Conservation (phyloP, 2,113 vertebrate genomes). For the Tautogolabrus adspersus region DNA sequence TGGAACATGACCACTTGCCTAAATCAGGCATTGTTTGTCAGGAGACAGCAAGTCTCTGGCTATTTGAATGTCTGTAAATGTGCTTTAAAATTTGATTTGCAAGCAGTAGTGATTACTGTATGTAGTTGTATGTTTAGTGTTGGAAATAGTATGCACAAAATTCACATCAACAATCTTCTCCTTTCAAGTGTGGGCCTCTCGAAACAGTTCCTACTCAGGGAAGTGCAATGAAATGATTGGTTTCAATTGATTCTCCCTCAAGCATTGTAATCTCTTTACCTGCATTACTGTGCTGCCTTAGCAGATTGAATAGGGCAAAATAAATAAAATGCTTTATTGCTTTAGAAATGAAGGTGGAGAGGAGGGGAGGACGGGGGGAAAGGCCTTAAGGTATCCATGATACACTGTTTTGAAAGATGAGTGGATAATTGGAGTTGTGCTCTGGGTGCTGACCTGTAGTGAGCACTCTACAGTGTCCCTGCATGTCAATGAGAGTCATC, state of each 20-base stretch:
- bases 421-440: conserved; percentile 72
- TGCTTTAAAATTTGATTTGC: conserved; percentile 24
- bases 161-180: conserved; percentile 37
- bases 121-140: conserved; percentile 11
- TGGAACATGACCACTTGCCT: conserved; percentile 7
- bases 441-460: conserved; percentile 24
- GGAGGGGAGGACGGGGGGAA: conserved; percentile 13
- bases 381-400: conserved; percentile 64
- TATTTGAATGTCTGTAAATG: conserved; percentile 27
- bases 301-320: conserved; percentile 74
- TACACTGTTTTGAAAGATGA: conserved; percentile 63
- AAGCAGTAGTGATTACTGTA: conserved; percentile 8
- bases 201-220: conserved; percentile 53
- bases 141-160: conserved; percentile 6
- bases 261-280: conserved; percentile 81
- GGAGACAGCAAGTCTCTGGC: conserved; percentile 9
- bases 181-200: conserved; percentile 55
- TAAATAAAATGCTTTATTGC: conserved; percentile 79
- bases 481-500: conserved; percentile 55
- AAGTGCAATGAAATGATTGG: conserved; percentile 68
- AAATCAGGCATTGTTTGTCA: not conserved
- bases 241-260: conserved; percentile 76
- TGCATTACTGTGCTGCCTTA: conserved; percentile 64
- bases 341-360: conserved; percentile 64
- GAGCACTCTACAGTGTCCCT: conserved; percentile 37